These are phyloP conservation scores for Catharus bicknelli DNA, from an alignment of 2,113 vertebrate species.

Conservation along the genomic window DNA sequence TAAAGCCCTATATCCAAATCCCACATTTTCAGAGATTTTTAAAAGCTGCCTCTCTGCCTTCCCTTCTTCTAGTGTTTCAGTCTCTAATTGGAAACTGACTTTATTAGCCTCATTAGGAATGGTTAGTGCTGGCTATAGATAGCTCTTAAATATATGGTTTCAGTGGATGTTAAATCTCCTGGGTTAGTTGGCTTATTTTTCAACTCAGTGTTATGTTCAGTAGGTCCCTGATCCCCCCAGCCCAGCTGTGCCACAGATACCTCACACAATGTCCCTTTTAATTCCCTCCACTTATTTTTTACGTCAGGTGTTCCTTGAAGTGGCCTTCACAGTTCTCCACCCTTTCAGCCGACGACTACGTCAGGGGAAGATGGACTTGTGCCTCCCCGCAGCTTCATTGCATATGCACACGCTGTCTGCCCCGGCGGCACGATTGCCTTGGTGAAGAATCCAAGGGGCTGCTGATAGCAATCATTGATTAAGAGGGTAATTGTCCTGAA, in stretches of 20 bases:
- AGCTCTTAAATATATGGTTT: slow-evolving; percentile 45
- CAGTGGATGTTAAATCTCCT: slow-evolving; percentile 42
- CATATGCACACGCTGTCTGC: slow-evolving; percentile 75
- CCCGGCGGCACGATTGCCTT: slow-evolving; percentile 74
- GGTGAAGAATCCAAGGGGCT: slow-evolving; percentile 75
- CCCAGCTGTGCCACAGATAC: background rate
- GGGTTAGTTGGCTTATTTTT: slow-evolving; percentile 48
- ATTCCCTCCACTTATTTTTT: slow-evolving; percentile 41
- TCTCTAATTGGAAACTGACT: slow-evolving; percentile 67
- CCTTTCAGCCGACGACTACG: slow-evolving; percentile 53
- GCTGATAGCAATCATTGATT: slow-evolving; percentile 85
- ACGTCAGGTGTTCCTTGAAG: slow-evolving; percentile 75
- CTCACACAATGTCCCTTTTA: background rate
- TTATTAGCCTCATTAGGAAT: slow-evolving; percentile 68
- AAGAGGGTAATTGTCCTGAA: slow-evolving; percentile 84
- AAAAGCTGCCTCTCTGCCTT: slow-evolving; percentile 55
- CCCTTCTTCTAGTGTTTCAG: slow-evolving; percentile 49
- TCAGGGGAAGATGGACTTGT: slow-evolving; percentile 68
- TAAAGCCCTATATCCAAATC: background rate
- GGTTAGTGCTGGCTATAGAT: slow-evolving; percentile 52
- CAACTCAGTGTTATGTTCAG: background rate
- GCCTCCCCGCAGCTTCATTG: slow-evolving; percentile 76
- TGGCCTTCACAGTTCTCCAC: slow-evolving; percentile 80
- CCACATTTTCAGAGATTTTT: slow-evolving; percentile 36
- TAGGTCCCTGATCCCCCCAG: background rate